Evolutionary conservation across 2,888 invertebrate genomes (phyloP), one percentile per base, ranked within the genome.

Genomic region (Sialis lutaria): DNA sequence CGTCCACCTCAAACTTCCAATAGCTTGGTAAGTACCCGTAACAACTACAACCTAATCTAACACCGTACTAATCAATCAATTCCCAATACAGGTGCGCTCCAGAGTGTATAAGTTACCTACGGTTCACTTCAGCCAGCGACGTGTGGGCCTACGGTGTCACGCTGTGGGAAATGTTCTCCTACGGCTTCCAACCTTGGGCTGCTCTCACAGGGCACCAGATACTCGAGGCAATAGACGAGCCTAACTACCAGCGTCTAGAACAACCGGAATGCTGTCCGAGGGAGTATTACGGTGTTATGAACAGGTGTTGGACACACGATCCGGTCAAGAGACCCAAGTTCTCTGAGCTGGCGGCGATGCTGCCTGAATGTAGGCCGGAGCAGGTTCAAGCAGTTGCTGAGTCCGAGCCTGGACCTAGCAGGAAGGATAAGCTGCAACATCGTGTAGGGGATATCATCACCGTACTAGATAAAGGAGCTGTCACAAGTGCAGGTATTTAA

Each of bases 81-180:
- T 33, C 44, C n/a, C 49, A 41, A 13, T n/a, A 22, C 51, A 83
- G 83, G 84, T 96, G 96, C 70, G 96, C 97, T 0, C 96, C 97
- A 0, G 97, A 98, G 67, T 93, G 92, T 62, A 96, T 98, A 55
- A 86, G 91, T 54, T 96, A 88, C 64, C 71, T 97, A 50, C 80
- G 90, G 49, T 98, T 98, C 64, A 98, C 97, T 1, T 89, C 92
- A 6, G 83, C 95, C 6, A 92, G 92, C 48, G 98, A 98, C 61
- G 92, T 96, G 0, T 98, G 97, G 97, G 92, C 97, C 0, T 98
- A 84, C 63, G 97, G 90, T 4, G 91, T 96, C 0, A 92, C 95
- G n/a, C 69, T 98, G 1, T 98, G 97, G 97, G 98, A 98, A 66
- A 91, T 97, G 90, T 98, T 97, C 64, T 91, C 92, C 1, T 97